Conservation (phyloP, 2,888 invertebrate genomes). For the Xestobium rufovillosum region DNA sequence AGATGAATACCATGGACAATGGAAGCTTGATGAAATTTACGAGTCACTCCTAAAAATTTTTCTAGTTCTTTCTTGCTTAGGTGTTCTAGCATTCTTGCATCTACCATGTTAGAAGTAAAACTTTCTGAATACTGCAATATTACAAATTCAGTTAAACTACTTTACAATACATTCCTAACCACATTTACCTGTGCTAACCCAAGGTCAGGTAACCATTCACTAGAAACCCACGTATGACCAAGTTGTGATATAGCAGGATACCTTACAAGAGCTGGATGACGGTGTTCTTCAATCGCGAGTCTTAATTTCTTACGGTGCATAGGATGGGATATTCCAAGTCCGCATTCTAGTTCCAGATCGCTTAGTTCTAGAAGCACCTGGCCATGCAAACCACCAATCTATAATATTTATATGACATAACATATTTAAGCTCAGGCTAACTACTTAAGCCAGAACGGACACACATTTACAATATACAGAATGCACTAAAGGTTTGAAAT, state of each 20-base stretch:
- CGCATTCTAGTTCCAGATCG: slow-evolving; percentile 85
- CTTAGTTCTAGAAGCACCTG: slow-evolving; percentile 86
- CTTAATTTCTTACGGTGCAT: slow-evolving; percentile 90
- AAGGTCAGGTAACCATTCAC: slow-evolving; percentile 87
- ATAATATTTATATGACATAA: slow-evolving; percentile 58
- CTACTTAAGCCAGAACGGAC: too few relatives aligned
- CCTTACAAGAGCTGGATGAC: slow-evolving; percentile 78
- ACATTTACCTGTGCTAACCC: slow-evolving; percentile 66
- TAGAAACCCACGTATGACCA: slow-evolving; percentile 88
- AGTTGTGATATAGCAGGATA: slow-evolving; percentile 83
- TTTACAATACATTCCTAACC: too few relatives aligned
- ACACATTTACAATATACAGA: too few relatives aligned
- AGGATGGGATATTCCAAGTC: slow-evolving; percentile 83
- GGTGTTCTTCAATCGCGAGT: slow-evolving; percentile 86
- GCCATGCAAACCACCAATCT: slow-evolving; percentile 61
- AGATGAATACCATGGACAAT: slow-evolving; percentile 91
- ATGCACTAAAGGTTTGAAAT: too few relatives aligned
- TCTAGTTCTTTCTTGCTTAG: slow-evolving; percentile 91
- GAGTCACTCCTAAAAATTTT: slow-evolving; percentile 83
- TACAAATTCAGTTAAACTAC: neutral
- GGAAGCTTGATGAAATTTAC: slow-evolving; percentile 92
- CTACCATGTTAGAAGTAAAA: slow-evolving; percentile 83
- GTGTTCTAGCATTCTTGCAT: slow-evolving; percentile 88
- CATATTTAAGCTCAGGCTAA: too few relatives aligned
- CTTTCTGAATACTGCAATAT: slow-evolving; percentile 71